phyloP scores from a whole-genome alignment of 2,113 vertebrate species.

The Condylura cristata region DNA sequence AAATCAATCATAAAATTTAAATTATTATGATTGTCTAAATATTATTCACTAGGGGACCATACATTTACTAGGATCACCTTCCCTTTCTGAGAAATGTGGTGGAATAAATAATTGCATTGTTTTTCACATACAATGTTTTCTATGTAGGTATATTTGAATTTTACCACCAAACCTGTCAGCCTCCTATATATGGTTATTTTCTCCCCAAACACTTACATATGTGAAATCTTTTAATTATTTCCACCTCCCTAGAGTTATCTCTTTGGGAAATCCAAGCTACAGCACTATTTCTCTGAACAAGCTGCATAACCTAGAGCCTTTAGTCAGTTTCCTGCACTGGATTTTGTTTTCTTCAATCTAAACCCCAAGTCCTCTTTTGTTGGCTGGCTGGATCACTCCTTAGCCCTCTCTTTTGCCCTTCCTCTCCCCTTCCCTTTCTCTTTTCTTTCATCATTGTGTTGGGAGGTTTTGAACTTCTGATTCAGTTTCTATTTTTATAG shows the following conservation, averaged over 20 bases:
- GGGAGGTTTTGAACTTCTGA: background rate
- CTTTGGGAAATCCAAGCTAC: background rate
- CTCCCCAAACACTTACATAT: background rate
- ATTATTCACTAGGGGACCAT: background rate
- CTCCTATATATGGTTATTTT: constrained; percentile 10
- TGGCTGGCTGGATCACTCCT: background rate
- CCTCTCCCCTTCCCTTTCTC: fast-evolving
- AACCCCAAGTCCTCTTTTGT: background rate
- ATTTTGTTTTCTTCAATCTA: background rate
- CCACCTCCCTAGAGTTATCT: fast-evolving
- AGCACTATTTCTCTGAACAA: background rate
- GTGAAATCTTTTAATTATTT: background rate
- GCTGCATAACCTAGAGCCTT: background rate
- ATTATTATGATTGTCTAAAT: constrained; percentile 29
- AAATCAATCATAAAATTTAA: constrained; percentile 37
- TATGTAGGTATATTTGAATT: background rate
- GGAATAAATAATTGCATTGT: background rate
- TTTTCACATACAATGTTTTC: constrained; percentile 10
- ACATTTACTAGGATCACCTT: background rate
- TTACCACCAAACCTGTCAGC: background rate
- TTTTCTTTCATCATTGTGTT: background rate
- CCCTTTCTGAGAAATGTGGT: constrained; percentile 7
- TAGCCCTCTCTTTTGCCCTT: too few species aligned
- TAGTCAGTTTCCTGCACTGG: background rate
- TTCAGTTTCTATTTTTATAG: background rate